Evolutionary conservation across 1,140 invertebrate genomes (phyloP).

Genomic region (Araneus ventricosus): DNA sequence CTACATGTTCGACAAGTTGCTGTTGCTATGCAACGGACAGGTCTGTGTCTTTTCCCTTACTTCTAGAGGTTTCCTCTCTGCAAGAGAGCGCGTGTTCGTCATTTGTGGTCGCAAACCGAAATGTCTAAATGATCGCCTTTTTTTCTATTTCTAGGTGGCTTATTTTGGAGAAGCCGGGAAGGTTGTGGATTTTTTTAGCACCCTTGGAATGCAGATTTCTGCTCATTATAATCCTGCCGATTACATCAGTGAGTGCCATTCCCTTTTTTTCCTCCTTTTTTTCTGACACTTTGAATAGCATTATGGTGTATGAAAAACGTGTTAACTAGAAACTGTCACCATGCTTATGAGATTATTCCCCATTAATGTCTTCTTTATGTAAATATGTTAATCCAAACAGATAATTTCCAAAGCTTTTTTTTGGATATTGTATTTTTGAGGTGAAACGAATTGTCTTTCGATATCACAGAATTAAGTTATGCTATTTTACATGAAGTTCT

Average conservation of each 20-base stretch:
- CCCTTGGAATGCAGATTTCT: slow-evolving; percentile 87
- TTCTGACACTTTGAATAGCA: too few relatives aligned
- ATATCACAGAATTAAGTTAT: too few relatives aligned
- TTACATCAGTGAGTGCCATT: slow-evolving; percentile 87
- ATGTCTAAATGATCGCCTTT: not conserved
- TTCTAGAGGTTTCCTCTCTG: not conserved
- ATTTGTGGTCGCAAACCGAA: not conserved
- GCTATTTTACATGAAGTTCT: too few relatives aligned
- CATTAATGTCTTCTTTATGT: too few relatives aligned
- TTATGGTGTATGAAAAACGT: too few relatives aligned
- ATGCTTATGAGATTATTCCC: too few relatives aligned
- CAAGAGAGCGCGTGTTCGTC: not conserved
- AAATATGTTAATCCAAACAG: too few relatives aligned
- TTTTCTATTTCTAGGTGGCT: slow-evolving; percentile 83
- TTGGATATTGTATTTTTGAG: too few relatives aligned
- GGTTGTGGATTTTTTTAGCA: slow-evolving; percentile 88
- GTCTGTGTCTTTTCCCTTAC: slow-evolving; percentile 77
- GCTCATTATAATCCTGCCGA: slow-evolving; percentile 93
- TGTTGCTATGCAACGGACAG: slow-evolving; percentile 88
- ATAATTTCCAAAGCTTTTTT: too few relatives aligned
- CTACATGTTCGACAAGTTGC: slow-evolving; percentile 90
- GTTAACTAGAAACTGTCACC: too few relatives aligned
- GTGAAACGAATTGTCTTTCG: too few relatives aligned
- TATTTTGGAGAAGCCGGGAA: slow-evolving; percentile 89
- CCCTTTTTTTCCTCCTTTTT: not conserved